Base-by-base conservation (phyloP, 2,113 vertebrate genomes). In the Loxodonta africana region DNA sequence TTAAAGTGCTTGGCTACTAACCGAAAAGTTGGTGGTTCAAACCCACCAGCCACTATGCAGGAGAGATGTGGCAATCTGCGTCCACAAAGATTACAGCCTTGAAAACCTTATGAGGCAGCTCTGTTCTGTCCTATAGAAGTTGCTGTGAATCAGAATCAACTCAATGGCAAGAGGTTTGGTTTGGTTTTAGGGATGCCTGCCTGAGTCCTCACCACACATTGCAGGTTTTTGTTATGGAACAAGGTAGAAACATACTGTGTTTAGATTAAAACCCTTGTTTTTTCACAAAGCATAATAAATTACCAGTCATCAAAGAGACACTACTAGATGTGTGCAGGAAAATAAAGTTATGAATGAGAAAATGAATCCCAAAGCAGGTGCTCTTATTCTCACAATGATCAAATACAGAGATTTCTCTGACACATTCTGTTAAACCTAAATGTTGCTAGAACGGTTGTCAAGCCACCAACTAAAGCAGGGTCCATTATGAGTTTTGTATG, bases 291-390 rank as follows among this genome's bases (percentile, higher is more conserved):
- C 21, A 63, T 44, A 80, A 46, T 73, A 77, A 69, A 71, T 9
- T 91, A n/a, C 57, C 41, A 88, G 26, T 81, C 30, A 92, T 84
- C 77, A 77, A 82, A 85, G 51, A 95, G 63, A 78, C 21, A 44
- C 15, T 46, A 30, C 41, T 51, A 93, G 46, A 91, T 25, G 12
- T 41, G 25, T 53, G 33, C 51, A n/a, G 25, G 53, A 88, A 93
- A 82, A 44, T 26, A 82, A 82, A 86, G 67, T 84, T 46, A n/a
- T 67, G 88, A 96, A 73, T 95, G 69, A 85, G n/a, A 91, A 95
- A 90, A 71, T 28, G 20, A 94, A 81, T 91, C 65, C 62, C 62
- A 23, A 74, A 37, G 86, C 53, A 93, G 65, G 60, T 83, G 28
- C 21, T 46, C 46, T 73, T 95, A 41, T 90, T 84, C 65, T 87